phyloP scores from a whole-genome alignment of 2,797 vertebrate genomes.

The Lycodopsis pacificus region DNA sequence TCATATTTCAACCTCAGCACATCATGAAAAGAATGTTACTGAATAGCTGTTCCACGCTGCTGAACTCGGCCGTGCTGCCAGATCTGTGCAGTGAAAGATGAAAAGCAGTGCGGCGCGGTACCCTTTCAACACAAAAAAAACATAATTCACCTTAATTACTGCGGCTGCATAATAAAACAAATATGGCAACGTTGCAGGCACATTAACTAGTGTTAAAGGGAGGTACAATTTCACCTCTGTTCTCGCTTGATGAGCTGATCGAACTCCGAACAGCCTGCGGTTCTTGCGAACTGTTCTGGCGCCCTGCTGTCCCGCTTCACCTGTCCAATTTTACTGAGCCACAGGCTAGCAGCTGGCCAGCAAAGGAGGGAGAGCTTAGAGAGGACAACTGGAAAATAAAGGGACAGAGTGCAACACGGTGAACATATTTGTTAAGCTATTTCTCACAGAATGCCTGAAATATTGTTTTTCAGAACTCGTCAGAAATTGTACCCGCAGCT shows the following conservation, averaged over 20 bases:
- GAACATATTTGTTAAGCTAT: conserved; percentile 22
- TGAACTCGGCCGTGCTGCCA: conserved; percentile 44
- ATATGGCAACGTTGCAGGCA: neutral
- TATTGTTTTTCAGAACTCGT: conserved; percentile 10
- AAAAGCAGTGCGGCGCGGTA: conserved; percentile 10
- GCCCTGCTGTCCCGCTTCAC: conserved; percentile 72
- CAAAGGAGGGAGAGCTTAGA: conserved; percentile 31
- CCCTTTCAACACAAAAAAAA: conserved; percentile 28
- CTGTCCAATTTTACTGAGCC: conserved; percentile 76
- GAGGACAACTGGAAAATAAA: conserved; percentile 8
- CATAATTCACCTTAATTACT: conserved; percentile 53
- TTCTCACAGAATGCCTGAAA: neutral
- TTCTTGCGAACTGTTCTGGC: conserved; percentile 69
- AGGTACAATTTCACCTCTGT: conserved; percentile 39
- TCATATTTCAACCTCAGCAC: conserved; percentile 75
- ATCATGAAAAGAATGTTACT: conserved; percentile 68
- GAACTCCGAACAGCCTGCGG: conserved; percentile 65
- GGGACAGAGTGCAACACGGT: conserved; percentile 24
- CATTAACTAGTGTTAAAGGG: conserved; percentile 5
- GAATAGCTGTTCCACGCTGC: conserved; percentile 66
- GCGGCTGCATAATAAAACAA: conserved; percentile 37
- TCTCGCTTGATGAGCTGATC: conserved; percentile 63
- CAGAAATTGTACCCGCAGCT: neutral
- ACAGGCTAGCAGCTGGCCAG: conserved; percentile 66
- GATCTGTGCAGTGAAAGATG: conserved; percentile 49